Percentiles rank a stretch among this genome's conserved stretches.
phyloP scores from a whole-genome alignment of 2,888 invertebrate species.

The Euplexia lucipara region DNA sequence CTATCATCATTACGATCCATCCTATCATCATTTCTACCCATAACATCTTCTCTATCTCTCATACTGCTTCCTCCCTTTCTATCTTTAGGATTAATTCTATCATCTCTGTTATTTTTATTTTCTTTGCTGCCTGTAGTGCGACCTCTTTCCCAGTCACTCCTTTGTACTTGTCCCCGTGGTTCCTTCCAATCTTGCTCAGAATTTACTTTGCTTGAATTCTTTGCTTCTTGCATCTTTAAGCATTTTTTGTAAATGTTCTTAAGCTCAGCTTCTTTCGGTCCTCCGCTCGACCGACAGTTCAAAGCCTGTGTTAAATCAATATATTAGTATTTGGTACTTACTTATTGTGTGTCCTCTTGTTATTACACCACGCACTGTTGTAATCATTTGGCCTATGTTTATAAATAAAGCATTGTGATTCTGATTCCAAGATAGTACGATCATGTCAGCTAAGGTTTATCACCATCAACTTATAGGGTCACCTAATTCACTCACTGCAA shows the following conservation, averaged over 20 bases:
- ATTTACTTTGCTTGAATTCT: conserved; percentile 71
- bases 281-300: conserved; percentile 91
- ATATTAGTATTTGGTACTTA: background rate
- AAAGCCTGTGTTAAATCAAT: conserved; percentile 80
- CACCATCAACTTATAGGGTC: background rate
- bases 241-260: conserved; percentile 91
- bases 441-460: background rate
- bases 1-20: conserved; percentile 61
- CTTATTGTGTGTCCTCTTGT: too few relatives aligned
- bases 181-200: conserved; percentile 78
- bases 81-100: conserved; percentile 64
- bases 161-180: conserved; percentile 69
- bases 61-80: conserved; percentile 48
- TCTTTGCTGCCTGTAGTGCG: conserved; percentile 64
- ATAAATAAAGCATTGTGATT: too few relatives aligned
- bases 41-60: conserved; percentile 65
- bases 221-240: conserved; percentile 84
- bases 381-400: too few relatives aligned
- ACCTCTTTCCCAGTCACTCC: conserved; percentile 71
- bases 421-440: background rate
- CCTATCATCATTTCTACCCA: conserved; percentile 64
- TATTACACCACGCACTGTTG: too few relatives aligned
- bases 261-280: conserved; percentile 91
- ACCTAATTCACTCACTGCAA: background rate
- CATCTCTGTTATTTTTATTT: conserved; percentile 64